Evolutionary conservation across 2,113 vertebrate genomes (phyloP).

Genomic region (Megaleporinus macrocephalus): DNA sequence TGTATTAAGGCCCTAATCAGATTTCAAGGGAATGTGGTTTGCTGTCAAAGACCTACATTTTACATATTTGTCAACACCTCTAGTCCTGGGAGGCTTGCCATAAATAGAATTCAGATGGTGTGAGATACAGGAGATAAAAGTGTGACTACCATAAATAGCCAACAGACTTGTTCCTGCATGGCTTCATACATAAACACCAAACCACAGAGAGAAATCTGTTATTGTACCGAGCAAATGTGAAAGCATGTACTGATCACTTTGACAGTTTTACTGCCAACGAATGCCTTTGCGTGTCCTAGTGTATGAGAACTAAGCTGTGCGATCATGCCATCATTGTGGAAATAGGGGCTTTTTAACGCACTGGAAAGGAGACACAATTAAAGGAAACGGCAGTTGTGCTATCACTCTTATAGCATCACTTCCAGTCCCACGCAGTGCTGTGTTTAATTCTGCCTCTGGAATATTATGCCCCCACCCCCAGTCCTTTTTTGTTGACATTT

Average conservation of each 20-base stretch:
- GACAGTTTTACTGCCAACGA: slow-evolving; percentile 47
- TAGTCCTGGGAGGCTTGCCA: neutral
- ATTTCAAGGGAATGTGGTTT: neutral
- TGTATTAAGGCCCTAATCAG: neutral
- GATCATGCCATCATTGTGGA: slow-evolving; percentile 34
- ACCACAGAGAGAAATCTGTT: neutral
- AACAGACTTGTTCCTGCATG: slow-evolving; percentile 18
- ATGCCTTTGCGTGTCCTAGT: slow-evolving; percentile 19
- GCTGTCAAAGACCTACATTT: neutral
- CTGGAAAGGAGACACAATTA: slow-evolving; percentile 48
- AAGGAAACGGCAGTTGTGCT: slow-evolving; percentile 50
- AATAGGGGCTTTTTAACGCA: neutral
- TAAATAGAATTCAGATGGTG: neutral
- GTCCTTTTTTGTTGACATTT: neutral
- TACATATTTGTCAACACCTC: neutral
- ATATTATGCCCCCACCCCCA: neutral
- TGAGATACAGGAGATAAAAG: neutral
- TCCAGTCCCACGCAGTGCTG: slow-evolving; percentile 27
- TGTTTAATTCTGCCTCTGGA: slow-evolving; percentile 26
- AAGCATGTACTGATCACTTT: slow-evolving; percentile 29
- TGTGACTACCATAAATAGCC: neutral
- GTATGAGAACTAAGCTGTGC: slow-evolving; percentile 36
- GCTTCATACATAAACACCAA: neutral
- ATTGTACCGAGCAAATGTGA: slow-evolving; percentile 18
- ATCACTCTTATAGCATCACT: slow-evolving; percentile 25